Evolutionary conservation across 92 coral and sea anemone genomes (phyloP).

Genomic region (Heliopora coerulea): DNA sequence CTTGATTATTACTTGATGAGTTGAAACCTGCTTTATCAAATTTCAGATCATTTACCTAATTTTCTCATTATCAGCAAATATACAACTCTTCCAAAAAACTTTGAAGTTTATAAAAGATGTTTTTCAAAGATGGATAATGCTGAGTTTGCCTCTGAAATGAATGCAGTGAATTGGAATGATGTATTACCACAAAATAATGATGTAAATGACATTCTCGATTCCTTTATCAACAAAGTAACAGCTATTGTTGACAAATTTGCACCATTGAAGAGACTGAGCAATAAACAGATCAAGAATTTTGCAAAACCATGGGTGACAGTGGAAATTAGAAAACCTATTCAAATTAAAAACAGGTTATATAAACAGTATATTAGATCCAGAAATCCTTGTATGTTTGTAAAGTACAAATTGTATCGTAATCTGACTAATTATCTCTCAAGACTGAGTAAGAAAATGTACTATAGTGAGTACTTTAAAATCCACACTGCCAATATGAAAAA

Average conservation of each 20-base stretch:
- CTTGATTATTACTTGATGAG: constrained; percentile 12
- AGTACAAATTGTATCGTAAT: constrained; percentile 14
- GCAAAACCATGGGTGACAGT: constrained; percentile 31
- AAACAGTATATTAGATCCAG: neutral
- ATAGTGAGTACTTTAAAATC: no score
- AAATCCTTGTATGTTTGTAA: neutral
- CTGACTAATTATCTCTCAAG: neutral
- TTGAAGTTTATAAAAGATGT: constrained; percentile 9
- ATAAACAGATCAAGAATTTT: constrained; percentile 8
- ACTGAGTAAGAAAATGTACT: no score
- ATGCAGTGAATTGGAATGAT: constrained; percentile 29
- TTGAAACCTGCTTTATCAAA: constrained; percentile 1
- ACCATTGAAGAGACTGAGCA: constrained; percentile 12
- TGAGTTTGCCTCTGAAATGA: constrained; percentile 10
- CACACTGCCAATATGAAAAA: neutral
- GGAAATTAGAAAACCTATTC: constrained; percentile 15
- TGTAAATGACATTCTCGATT: constrained; percentile 8
- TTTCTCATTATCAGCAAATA: constrained; percentile 25
- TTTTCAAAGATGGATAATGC: constrained; percentile 20
- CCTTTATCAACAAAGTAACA: constrained; percentile 6
- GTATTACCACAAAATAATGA: constrained; percentile 3
- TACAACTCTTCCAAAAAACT: neutral
- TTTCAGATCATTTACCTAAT: neutral
- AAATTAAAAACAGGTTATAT: constrained; percentile 4
- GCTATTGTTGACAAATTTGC: constrained; percentile 8